Percentiles rank a stretch among this genome's conserved stretches.
Evolutionary conservation across 2,113 vertebrate species (phyloP).

Genomic region (Gnathonemus longibarbis): DNA sequence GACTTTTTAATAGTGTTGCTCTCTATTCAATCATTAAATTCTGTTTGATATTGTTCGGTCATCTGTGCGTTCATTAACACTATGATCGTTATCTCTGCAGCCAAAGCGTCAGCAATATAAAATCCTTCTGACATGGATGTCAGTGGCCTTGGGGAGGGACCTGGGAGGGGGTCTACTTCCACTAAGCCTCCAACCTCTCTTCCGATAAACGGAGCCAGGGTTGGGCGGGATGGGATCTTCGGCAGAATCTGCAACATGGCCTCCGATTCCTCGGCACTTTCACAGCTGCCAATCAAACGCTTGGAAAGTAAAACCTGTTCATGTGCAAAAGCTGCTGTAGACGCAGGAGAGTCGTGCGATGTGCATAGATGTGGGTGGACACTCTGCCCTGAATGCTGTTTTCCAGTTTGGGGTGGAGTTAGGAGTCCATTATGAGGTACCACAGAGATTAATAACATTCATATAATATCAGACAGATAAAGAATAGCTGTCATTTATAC

Average conservation of each 20-base stretch:
- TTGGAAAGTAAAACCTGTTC: neutral
- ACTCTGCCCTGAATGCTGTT: neutral
- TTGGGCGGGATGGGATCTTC: no score
- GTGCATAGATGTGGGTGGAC: neutral
- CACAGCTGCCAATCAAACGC: neutral
- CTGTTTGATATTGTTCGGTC: neutral
- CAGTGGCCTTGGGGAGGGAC: neutral
- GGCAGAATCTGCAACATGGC: no score
- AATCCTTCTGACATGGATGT: neutral
- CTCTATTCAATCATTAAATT: neutral
- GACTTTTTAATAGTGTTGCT: neutral
- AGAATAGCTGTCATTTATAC: neutral
- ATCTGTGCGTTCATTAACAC: neutral
- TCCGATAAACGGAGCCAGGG: neutral
- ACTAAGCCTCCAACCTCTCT: neutral
- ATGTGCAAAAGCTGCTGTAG: neutral
- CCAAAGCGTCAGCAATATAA: neutral
- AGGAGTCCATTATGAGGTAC: neutral
- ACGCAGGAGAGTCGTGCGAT: neutral
- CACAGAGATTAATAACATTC: neutral
- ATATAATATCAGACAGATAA: neutral
- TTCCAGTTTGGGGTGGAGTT: neutral
- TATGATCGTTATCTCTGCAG: neutral
- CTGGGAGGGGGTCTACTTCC: neutral
- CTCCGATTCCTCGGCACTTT: neutral